phyloP scores from a whole-genome alignment of 2,888 invertebrate species.

The Leptopilina drosophilae region DNA sequence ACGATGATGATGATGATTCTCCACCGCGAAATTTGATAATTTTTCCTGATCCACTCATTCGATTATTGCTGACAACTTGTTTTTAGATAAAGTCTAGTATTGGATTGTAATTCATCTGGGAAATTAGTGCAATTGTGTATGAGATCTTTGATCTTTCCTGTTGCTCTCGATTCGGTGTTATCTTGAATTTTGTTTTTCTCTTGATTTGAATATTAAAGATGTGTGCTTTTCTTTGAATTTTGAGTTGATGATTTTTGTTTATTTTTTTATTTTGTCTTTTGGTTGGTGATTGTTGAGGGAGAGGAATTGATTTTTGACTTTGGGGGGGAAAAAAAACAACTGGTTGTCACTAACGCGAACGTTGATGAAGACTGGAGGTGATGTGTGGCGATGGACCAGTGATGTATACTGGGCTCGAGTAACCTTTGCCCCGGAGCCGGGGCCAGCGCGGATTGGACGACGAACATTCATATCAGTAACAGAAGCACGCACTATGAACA shows the following conservation, averaged over 20 bases:
- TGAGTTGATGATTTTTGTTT: too few species aligned
- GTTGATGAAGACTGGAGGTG: slow-evolving; percentile 69
- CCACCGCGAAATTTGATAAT: slow-evolving; percentile 21
- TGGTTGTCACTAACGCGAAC: slow-evolving; percentile 46
- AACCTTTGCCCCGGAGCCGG: slow-evolving; percentile 70
- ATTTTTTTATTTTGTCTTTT: too few species aligned
- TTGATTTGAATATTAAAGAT: too few species aligned
- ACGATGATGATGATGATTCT: not conserved
- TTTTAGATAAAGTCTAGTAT: not conserved
- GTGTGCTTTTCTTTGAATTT: too few species aligned
- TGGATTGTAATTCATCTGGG: not conserved
- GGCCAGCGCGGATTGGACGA: slow-evolving; percentile 69
- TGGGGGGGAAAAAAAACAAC: not conserved
- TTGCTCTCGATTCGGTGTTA: not conserved
- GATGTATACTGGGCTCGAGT: slow-evolving; percentile 64
- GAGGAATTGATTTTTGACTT: slow-evolving; percentile 26
- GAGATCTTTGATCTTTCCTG: slow-evolving; percentile 15
- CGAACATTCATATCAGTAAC: slow-evolving; percentile 65
- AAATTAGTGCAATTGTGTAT: not conserved
- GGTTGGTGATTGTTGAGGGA: not conserved
- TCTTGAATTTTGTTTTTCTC: not conserved
- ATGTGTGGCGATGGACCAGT: slow-evolving; percentile 66
- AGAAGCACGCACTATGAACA: slow-evolving; percentile 70
- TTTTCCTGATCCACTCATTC: slow-evolving; percentile 16
- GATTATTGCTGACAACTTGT: not conserved